Evolutionary conservation across 2,888 invertebrate genomes (phyloP).

Genomic region (Meghimatium bilineatum): DNA sequence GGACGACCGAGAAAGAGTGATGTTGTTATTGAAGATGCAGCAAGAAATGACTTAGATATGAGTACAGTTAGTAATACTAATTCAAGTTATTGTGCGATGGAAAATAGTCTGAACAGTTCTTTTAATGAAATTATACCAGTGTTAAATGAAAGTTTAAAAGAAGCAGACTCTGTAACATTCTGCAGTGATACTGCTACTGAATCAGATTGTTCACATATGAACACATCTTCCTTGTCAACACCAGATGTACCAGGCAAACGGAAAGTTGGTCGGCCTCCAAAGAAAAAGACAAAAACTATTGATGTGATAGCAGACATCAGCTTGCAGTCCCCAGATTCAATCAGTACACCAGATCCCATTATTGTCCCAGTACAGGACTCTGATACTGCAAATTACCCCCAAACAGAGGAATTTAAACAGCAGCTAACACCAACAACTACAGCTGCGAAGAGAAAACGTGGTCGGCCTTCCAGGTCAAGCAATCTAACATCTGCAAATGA

Average conservation of each 20-base stretch:
- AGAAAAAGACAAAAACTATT: background rate
- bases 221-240: background rate
- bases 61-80: too few species aligned
- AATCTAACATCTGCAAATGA: background rate
- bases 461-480: slow-evolving; percentile 27
- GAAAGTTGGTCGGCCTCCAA: slow-evolving; percentile 29
- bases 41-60: background rate
- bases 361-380: background rate
- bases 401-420: background rate
- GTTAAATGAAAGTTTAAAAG: background rate
- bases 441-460: slow-evolving; percentile 29
- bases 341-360: background rate
- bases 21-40: background rate
- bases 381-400: background rate
- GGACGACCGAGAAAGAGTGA: slow-evolving; percentile 20
- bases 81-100: background rate
- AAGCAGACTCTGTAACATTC: background rate
- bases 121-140: background rate
- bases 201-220: background rate
- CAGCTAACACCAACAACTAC: background rate
- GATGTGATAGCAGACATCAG: background rate
- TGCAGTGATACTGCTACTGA: background rate
- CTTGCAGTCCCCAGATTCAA: background rate
- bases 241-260: slow-evolving; percentile 15
- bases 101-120: background rate